A percentile compares a stretch with the other conserved stretches of the same genome.
Evolutionary conservation across 2,113 vertebrate genomes (phyloP).

Genomic region (Grus americana): DNA sequence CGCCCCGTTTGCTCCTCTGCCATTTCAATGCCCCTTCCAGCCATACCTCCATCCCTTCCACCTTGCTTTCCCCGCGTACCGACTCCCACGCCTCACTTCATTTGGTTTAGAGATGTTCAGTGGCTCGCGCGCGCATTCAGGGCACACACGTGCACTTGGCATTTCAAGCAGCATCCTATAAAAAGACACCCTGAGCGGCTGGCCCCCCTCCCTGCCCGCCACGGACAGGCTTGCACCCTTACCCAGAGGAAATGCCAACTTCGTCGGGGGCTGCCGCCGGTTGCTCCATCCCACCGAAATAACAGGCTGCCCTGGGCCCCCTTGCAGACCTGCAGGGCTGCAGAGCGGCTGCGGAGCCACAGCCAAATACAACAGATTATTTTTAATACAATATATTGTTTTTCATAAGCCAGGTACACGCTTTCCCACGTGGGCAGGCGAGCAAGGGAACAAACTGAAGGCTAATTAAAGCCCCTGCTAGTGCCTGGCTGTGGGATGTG

Average conservation of each 20-base stretch:
- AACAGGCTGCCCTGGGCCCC: neutral
- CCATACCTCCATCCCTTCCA: neutral
- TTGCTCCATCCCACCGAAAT: neutral
- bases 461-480: neutral
- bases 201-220: neutral
- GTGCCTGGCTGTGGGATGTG: rapidly evolving
- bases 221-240: rapidly evolving
- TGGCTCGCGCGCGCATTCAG: neutral
- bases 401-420: neutral
- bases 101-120: neutral
- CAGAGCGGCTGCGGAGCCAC: neutral
- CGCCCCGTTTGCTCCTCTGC: rapidly evolving
- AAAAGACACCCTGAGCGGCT: neutral
- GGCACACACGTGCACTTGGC: neutral
- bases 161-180: neutral
- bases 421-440: neutral
- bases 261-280: neutral
- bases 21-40: neutral
- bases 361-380: rapidly evolving
- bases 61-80: rapidly evolving
- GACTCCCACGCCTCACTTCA: neutral
- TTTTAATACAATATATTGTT: neutral
- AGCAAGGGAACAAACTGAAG: neutral
- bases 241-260: neutral
- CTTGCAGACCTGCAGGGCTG: neutral